Evolutionary conservation across 2,113 vertebrate species (phyloP).

Genomic region (Brachyhypopomus gauderio): DNA sequence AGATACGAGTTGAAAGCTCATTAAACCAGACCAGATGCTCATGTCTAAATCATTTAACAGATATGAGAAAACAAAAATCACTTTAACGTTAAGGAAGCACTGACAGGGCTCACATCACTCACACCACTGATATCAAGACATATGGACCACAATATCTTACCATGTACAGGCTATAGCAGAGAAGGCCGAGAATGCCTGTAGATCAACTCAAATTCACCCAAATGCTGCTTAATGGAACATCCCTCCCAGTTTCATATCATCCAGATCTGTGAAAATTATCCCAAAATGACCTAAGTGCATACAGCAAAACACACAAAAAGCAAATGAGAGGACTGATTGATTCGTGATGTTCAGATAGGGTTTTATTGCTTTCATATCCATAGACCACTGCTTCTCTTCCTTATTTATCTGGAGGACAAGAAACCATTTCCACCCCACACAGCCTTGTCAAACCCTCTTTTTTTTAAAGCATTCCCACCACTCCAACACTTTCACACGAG

Average conservation of each 20-base stretch:
- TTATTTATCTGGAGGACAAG: constrained; percentile 27
- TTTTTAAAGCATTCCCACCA: neutral
- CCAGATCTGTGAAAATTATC: neutral
- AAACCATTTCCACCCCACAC: constrained; percentile 19
- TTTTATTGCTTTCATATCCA: constrained; percentile 80
- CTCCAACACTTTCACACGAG: constrained; percentile 25
- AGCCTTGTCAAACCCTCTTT: constrained; percentile 10
- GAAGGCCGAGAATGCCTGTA: neutral
- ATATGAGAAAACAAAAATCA: neutral
- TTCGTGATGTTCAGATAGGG: constrained; percentile 54
- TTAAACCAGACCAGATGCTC: constrained; percentile 4
- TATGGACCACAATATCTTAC: neutral
- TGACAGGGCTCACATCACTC: neutral
- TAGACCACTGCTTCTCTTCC: constrained; percentile 60
- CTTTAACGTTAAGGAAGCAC: neutral
- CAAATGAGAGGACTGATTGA: neutral
- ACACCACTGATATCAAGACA: no score
- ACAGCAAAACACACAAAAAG: neutral
- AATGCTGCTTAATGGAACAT: neutral
- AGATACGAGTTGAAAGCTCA: constrained; percentile 14
- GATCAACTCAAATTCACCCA: neutral
- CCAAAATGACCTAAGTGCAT: neutral
- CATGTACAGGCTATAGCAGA: constrained; percentile 59
- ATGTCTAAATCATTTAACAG: constrained; percentile 29
- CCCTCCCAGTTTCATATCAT: no score